phyloP scores from a whole-genome alignment of 1,140 invertebrate species.

The Bombus breviceps region DNA sequence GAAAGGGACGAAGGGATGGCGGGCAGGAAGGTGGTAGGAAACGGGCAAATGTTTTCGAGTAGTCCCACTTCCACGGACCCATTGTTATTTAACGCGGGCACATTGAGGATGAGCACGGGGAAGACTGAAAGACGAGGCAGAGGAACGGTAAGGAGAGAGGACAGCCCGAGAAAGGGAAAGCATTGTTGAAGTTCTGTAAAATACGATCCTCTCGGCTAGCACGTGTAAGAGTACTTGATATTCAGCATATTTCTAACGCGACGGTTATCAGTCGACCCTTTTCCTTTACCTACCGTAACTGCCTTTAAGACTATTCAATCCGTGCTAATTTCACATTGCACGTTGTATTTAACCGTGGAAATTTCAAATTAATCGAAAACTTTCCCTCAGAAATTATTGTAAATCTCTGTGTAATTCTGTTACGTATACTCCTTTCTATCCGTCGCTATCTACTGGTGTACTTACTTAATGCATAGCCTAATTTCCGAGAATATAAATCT shows the following conservation, averaged over 20 bases:
- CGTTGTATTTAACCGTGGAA: too few species aligned
- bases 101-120: constrained; percentile 51
- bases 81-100: constrained; percentile 73
- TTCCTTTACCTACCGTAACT: neutral
- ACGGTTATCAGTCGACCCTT: constrained; percentile 25
- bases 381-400: neutral
- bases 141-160: constrained; percentile 6
- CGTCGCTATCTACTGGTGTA: neutral
- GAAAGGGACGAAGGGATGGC: neutral
- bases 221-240: constrained; percentile 41
- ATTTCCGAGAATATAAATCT: neutral
- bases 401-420: neutral
- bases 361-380: neutral
- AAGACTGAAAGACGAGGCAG: neutral
- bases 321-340: neutral
- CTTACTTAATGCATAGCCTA: too few species aligned
- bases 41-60: constrained; percentile 73
- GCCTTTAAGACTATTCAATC: neutral
- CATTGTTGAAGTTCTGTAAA: constrained; percentile 70
- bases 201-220: constrained; percentile 56
- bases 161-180: constrained; percentile 38
- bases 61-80: constrained; percentile 65
- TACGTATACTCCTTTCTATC: neutral
- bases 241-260: constrained; percentile 37
- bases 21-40: constrained; percentile 34